A percentile compares a stretch with the other conserved stretches of the same genome.
phyloP scores from a whole-genome alignment of 2,113 vertebrate genomes.

The Calidris pugnax region DNA sequence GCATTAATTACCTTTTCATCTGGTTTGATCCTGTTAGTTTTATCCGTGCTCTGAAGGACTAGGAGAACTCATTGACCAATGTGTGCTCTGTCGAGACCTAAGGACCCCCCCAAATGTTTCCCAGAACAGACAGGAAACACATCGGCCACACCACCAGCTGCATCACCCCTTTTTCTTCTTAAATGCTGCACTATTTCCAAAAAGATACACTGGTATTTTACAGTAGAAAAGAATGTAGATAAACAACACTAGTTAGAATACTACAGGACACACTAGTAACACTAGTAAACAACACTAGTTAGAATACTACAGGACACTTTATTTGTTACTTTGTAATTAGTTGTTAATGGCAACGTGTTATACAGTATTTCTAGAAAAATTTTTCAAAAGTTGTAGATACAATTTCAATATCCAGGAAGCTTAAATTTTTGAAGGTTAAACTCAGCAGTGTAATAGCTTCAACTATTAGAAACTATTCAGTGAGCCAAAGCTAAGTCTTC shows the following conservation, averaged over 20 bases:
- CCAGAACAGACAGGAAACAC: background rate
- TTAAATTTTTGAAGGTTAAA: background rate
- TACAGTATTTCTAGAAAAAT: conserved; percentile 28
- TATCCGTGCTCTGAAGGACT: background rate
- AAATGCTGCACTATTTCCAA: background rate
- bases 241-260: background rate
- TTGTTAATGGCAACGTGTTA: background rate
- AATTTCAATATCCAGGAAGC: background rate
- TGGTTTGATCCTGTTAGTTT: background rate
- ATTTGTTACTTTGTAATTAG: conserved; percentile 5
- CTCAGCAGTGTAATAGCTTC: background rate
- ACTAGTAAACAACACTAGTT: background rate
- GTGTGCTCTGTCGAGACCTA: background rate
- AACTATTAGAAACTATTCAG: background rate
- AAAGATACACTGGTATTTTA: background rate
- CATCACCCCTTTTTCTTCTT: background rate
- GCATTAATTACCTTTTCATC: background rate
- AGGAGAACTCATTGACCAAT: background rate
- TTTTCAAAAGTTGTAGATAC: background rate
- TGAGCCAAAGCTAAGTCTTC: background rate
- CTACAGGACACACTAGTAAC: background rate
- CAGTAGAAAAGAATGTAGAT: background rate
- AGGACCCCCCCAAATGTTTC: background rate
- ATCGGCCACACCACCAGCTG: background rate
- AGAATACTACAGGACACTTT: background rate